These are phyloP conservation scores for Planococcus citri DNA, from an alignment of 1,140 invertebrate species.

Conservation along the genomic window DNA sequence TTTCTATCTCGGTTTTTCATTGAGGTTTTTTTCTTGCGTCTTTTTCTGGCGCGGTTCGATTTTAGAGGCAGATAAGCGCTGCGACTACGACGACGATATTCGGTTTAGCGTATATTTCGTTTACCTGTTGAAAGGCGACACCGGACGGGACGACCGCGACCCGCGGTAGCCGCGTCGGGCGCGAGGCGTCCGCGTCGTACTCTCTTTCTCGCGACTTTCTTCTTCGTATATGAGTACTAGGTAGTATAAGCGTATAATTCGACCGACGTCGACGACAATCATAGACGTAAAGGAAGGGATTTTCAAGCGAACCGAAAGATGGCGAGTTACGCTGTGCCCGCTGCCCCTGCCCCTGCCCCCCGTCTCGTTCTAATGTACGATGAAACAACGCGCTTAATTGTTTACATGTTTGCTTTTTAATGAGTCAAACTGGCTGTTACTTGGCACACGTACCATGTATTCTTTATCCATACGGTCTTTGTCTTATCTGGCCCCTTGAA, in stretches of 20 bases:
- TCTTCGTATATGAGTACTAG: too few relatives aligned
- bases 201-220: too few relatives aligned
- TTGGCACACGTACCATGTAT: slow-evolving; percentile 12
- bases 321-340: neutral
- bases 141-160: too few relatives aligned
- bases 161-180: neutral
- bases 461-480: slow-evolving; percentile 14
- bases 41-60: neutral
- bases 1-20: neutral
- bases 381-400: slow-evolving; percentile 6
- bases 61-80: neutral
- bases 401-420: slow-evolving; percentile 16
- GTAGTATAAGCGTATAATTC: too few relatives aligned
- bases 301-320: too few relatives aligned
- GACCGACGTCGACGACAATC: too few relatives aligned
- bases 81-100: too few relatives aligned
- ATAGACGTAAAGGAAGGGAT: too few relatives aligned
- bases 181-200: neutral
- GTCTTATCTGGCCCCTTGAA: neutral
- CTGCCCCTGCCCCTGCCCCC: neutral
- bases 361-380: neutral
- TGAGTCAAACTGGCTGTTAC: slow-evolving; percentile 5
- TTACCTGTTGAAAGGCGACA: neutral
- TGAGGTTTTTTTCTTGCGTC: neutral
- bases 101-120: too few relatives aligned